Evolutionary conservation across 2,113 vertebrate species (phyloP).

Genomic region (Phainopepla nitens): DNA sequence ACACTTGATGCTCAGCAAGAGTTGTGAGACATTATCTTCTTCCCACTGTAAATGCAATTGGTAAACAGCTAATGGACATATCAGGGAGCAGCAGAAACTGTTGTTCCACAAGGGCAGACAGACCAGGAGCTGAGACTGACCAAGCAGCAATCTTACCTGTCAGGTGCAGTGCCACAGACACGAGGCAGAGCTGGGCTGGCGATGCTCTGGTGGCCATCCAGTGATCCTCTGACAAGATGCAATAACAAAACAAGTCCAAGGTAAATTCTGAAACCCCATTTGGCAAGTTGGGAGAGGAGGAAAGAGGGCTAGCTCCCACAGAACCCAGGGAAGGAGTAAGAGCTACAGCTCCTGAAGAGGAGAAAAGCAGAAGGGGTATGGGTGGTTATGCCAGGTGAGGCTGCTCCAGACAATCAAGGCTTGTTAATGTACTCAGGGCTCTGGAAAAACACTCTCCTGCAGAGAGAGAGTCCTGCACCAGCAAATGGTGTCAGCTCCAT

Average conservation of each 20-base stretch:
- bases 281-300: neutral
- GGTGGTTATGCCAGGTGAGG: neutral
- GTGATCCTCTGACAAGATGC: neutral
- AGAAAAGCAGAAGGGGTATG: neutral
- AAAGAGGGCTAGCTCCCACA: neutral
- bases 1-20: neutral
- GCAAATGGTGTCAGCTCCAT: neutral
- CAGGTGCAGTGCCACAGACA: neutral
- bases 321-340: neutral
- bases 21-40: neutral
- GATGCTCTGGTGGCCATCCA: too few relatives aligned
- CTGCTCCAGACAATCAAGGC: neutral
- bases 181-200: neutral
- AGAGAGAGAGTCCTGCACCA: neutral
- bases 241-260: neutral
- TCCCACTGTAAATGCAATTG: neutral
- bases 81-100: neutral
- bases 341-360: neutral
- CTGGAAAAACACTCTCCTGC: neutral
- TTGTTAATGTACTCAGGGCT: neutral
- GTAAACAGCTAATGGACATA: neutral
- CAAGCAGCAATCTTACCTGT: neutral
- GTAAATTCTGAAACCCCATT: neutral
- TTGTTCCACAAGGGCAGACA: neutral
- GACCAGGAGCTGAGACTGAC: neutral